Conservation (phyloP, 2,797 vertebrate species). For the Cryptoprocta ferox region DNA sequence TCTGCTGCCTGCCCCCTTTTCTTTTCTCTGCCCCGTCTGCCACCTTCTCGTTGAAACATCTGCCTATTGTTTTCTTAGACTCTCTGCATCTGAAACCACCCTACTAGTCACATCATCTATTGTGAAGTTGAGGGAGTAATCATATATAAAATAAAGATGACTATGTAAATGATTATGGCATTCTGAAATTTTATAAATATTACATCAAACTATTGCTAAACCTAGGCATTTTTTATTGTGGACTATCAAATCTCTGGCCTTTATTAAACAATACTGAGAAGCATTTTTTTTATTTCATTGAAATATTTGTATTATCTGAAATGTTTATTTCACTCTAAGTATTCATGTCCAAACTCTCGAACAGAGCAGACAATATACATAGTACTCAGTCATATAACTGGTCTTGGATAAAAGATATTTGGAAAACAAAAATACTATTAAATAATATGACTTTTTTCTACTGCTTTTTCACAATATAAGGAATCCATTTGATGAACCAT, state of each 20-base stretch:
- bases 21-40: not conserved
- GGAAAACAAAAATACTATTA: conserved; percentile 15
- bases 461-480: not conserved
- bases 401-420: conserved; percentile 18
- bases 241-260: not conserved
- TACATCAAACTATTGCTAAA: not conserved
- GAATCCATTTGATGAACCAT: not conserved
- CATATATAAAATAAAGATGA: not conserved
- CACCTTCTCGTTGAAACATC: conserved; percentile 14
- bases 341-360: not conserved
- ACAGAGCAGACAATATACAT: not conserved
- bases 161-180: not conserved
- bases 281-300: conserved; percentile 16
- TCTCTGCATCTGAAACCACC: not conserved
- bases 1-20: not conserved
- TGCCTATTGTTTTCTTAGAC: not conserved
- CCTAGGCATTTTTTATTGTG: not conserved
- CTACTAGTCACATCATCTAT: not conserved
- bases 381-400: conserved; percentile 1
- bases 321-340: conserved; percentile 7
- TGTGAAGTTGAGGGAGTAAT: not conserved
- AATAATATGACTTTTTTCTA: not conserved
- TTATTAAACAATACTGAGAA: conserved; percentile 9
- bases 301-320: not conserved
- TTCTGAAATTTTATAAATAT: not conserved